Evolutionary conservation across 2,888 invertebrate genomes (phyloP).

Genomic region (Drosophila quinaria): DNA sequence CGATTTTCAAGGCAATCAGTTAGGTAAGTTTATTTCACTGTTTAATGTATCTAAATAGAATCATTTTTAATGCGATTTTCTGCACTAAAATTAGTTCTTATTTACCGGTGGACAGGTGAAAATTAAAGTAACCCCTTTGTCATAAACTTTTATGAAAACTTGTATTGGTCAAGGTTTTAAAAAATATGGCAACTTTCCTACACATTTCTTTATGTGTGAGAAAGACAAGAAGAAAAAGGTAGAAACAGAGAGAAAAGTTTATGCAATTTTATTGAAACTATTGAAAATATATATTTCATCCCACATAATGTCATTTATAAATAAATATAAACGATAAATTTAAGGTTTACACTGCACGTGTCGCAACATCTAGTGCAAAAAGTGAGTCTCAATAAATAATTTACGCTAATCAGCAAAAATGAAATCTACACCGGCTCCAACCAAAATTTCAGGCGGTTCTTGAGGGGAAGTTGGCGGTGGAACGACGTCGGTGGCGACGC

Average conservation of each 20-base stretch:
- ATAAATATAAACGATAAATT: slow-evolving; percentile 7
- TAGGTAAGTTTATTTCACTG: neutral
- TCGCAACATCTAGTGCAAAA: neutral
- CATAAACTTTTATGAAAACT: too few species aligned
- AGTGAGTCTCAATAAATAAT: slow-evolving; percentile 48
- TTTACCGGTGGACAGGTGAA: too few species aligned
- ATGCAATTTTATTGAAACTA: too few species aligned
- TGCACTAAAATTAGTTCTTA: too few species aligned
- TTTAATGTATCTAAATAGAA: neutral
- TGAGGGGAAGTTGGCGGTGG: neutral
- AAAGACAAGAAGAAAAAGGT: too few species aligned
- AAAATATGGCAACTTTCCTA: too few species aligned
- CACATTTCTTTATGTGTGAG: too few species aligned
- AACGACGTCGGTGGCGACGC: slow-evolving; percentile 29
- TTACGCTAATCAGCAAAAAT: slow-evolving; percentile 62
- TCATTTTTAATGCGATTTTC: too few species aligned
- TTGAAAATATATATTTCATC: too few species aligned
- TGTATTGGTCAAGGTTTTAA: too few species aligned
- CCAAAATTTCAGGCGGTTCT: neutral
- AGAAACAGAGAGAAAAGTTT: too few species aligned
- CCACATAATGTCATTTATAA: neutral
- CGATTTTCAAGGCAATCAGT: neutral
- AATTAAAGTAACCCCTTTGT: too few species aligned
- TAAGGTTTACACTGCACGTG: slow-evolving; percentile 6
- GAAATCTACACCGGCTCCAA: slow-evolving; percentile 35